These are phyloP conservation scores for Peromyscus nudipes DNA, from an alignment of 2,797 vertebrate species.

Conservation along the genomic window DNA sequence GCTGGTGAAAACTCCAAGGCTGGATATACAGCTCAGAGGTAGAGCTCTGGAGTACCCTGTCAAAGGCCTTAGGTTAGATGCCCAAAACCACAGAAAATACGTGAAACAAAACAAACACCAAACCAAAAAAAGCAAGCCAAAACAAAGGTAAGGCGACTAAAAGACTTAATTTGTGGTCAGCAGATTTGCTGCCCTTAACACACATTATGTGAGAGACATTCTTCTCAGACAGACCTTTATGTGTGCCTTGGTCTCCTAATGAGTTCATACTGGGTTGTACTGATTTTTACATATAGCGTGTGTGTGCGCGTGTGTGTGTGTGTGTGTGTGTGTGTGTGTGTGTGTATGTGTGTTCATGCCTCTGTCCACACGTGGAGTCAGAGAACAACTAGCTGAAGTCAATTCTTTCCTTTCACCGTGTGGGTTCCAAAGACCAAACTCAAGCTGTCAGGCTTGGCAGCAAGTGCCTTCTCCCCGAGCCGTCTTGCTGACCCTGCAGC, in stretches of 20 bases:
- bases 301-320: not conserved
- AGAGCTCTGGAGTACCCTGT: not conserved
- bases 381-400: not conserved
- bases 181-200: slow-evolving; percentile 22
- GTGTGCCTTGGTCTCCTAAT: not conserved
- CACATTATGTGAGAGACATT: slow-evolving; percentile 26
- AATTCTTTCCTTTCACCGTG: not conserved
- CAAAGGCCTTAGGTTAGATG: not conserved
- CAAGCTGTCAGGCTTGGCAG: not conserved
- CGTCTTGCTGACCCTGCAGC: not conserved
- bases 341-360: too few species aligned
- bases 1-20: not conserved
- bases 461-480: not conserved
- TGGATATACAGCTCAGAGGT: not conserved
- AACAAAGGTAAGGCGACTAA: not conserved
- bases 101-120: not conserved
- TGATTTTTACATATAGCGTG: not conserved
- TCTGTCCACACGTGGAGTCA: not conserved
- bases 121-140: not conserved
- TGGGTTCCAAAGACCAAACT: not conserved
- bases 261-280: slow-evolving; percentile 31
- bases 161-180: not conserved
- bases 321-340: not conserved
- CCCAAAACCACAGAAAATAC: not conserved
- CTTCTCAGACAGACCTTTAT: slow-evolving; percentile 27